Base-by-base conservation (phyloP, 2,888 invertebrate genomes). In the Eledone cirrhosa region DNA sequence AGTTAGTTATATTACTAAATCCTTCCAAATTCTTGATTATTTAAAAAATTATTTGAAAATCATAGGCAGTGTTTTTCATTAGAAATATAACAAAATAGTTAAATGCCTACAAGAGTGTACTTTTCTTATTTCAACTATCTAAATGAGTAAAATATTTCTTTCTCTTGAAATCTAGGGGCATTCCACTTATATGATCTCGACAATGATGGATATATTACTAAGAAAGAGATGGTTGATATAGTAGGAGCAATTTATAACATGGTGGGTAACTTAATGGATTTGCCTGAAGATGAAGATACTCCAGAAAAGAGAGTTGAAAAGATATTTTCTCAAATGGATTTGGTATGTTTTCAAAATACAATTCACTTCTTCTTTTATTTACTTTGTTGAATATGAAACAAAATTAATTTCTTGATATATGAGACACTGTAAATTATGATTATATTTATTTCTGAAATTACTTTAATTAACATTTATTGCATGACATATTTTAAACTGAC, bases 111-210 rank as follows among this genome's bases (percentile, higher is more conserved):
- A 11, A 14, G 24, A 63, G n/a, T 11, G 14, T 63, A 63, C 14
- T n/a, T 63, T 24, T n/a, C 65, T 63, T 24, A 24, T 63, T n/a
- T 27, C 13, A 27, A 11, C 24, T 59, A 59, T n/a, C n/a, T 41
- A 41, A 41, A 41, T 41, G 5, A 11, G 41, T 74, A 74, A 24
- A 74, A 48, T 47, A 24, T 69, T n/a, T 69, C 22, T 77, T 77
- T 41, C 7, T 24, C 27, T 29, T 41, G 48, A 29, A 24, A 83
- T 86, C 67, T 84, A 92, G 91, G 92, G 92, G 92, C 92, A 0
- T 92, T 92, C 83, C 90, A 89, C 48, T 85, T 92, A 80, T 92
- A 92, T 81, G 92, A 92, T 82, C 88, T 92, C 41, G 91, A 92
- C 87, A 90, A 91, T 78, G 92, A 92, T 84, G 92, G 92, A 1